These are phyloP conservation scores for Octodon degus DNA, from an alignment of 2,113 vertebrate species.

Conservation along the genomic window DNA sequence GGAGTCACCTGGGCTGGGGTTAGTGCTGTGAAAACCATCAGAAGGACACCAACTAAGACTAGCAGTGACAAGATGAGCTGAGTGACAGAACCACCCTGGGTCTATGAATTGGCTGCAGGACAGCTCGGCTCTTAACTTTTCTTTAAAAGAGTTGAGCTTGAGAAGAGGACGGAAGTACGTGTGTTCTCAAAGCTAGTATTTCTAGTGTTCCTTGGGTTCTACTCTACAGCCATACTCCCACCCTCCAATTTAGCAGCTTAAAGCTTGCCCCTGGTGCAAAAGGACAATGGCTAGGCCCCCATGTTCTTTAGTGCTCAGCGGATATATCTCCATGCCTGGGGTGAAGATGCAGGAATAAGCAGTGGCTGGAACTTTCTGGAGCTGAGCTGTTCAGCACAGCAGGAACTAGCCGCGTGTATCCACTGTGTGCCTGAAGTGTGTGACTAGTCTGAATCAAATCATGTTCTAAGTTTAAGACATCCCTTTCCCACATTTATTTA, in stretches of 20 bases:
- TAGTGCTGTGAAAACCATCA: background rate
- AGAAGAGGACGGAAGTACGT: background rate
- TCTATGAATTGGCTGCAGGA: background rate
- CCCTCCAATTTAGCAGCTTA: background rate
- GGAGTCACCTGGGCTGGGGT: background rate
- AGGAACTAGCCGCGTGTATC: background rate
- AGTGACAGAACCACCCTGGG: background rate
- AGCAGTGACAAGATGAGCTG: background rate
- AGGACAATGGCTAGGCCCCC: background rate
- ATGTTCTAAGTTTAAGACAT: background rate
- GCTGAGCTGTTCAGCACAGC: background rate
- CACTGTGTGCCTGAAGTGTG: background rate
- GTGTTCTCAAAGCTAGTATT: background rate
- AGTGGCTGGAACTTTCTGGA: background rate
- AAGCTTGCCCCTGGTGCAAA: background rate
- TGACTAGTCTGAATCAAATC: background rate
- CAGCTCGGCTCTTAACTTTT: background rate
- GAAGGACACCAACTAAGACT: background rate
- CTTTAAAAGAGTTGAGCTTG: background rate
- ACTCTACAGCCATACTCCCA: background rate
- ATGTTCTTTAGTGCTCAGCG: background rate
- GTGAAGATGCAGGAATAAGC: background rate
- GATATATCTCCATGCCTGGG: background rate
- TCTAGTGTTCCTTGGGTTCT: background rate
- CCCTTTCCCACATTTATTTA: background rate